Evolutionary conservation across 1,140 invertebrate species (phyloP).

Genomic region (Brachionus sp.): DNA sequence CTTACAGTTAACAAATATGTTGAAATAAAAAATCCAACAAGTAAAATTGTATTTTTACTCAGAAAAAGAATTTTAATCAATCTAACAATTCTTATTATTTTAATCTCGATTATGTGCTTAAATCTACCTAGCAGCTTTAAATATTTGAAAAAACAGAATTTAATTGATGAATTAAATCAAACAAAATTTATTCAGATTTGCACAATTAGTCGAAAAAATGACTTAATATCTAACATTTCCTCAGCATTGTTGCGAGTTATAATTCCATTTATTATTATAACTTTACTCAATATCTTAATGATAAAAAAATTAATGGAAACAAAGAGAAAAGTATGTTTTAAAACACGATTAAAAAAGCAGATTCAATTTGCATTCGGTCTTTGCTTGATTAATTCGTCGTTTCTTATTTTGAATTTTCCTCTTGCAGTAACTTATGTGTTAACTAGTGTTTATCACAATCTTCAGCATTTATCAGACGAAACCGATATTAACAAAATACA

Average conservation of each 20-base stretch:
- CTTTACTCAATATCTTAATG: not conserved
- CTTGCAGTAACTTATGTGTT: not conserved
- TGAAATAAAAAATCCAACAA: not conserved
- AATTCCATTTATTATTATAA: not conserved
- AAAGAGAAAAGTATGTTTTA: not conserved
- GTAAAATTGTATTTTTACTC: not conserved
- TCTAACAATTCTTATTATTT: not conserved
- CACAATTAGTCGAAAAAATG: not conserved
- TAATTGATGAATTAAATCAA: not conserved
- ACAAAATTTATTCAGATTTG: not conserved
- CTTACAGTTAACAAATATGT: not conserved
- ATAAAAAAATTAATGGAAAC: not conserved
- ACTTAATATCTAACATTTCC: not conserved
- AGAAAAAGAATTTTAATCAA: not conserved
- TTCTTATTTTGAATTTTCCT: constrained; percentile 3
- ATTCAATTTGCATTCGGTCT: not conserved
- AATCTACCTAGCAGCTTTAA: constrained; percentile 5
- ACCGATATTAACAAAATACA: not conserved
- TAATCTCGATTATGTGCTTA: not conserved
- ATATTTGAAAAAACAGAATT: not conserved
- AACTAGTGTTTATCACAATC: not conserved
- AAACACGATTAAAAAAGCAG: not conserved
- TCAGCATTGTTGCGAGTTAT: not conserved
- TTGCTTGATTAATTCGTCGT: not conserved
- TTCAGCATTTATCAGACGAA: not conserved